Evolutionary conservation across 2,888 invertebrate species (phyloP), one percentile per base, ranked within the genome.

Genomic region (Cheilosia grossa): DNA sequence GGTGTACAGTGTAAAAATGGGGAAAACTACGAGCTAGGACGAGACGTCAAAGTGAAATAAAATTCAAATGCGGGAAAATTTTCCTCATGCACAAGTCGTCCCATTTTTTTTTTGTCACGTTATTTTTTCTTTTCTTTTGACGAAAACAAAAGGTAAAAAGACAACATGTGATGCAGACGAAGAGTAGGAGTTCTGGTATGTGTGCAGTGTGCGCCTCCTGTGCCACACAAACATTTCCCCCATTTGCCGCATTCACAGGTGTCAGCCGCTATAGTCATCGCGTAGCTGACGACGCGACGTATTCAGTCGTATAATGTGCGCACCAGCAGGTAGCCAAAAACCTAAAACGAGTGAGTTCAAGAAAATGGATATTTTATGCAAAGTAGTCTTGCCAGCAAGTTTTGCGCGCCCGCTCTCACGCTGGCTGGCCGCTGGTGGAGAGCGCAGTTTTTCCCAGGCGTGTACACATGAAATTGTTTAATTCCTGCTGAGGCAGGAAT

Each of bases 1-100:
- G 33, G 17, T 47, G 24, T 24, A 6, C 47, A 30, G 4, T 24
- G 27, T 27, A 67, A 47, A 58, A 70, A 49, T 70, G 21, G 47
- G 66, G 42, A 59, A 66, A 61, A 49, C 49, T 63, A 78, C 69
- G 53, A 61, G 61, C 47, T 30, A 77, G 67, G 77, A 61, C 67
- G 69, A 67, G 30, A 9, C 61, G 24, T 61, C 44, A 59, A 69
- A 67, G 53, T 42, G 19, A 61, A 58, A 69, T 27, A 61, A 67
- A 77, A 74, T 64, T 74, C 49, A 64, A 79, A 79, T 79, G 64
- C 78, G 70, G 72, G 72, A 78, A 64, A 59, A 58, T 58, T 42
- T 40, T 64, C 27, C 64, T 37, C 47, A 54, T 24, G 13, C 21
- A 59, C 19, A 21, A 61, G 10, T 13, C 27, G 21, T 37, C 6